These are phyloP conservation scores for Dasysyrphus albostriatus DNA, from an alignment of 2,888 invertebrate species.

Conservation along the genomic window DNA sequence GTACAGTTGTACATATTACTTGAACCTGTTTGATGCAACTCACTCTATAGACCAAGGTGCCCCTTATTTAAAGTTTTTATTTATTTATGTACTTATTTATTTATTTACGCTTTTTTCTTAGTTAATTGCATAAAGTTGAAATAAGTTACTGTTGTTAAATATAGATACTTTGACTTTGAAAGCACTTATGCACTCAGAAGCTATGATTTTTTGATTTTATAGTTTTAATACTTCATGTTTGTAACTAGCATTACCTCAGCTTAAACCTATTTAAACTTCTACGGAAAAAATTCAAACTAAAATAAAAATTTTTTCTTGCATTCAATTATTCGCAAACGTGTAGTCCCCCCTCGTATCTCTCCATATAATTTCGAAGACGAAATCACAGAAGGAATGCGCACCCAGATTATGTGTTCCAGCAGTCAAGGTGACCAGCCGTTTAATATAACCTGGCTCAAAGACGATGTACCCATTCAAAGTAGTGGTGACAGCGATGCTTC, in stretches of 20 bases:
- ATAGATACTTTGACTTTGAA: neutral
- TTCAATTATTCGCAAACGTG: neutral
- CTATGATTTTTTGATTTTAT: neutral
- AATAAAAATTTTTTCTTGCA: neutral
- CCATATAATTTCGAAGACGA: conserved; percentile 92
- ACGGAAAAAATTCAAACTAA: neutral
- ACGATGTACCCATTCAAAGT: conserved; percentile 83
- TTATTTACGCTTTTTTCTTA: too few species aligned
- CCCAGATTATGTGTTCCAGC: conserved; percentile 87
- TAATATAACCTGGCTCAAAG: conserved; percentile 85
- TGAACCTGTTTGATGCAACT: too few species aligned
- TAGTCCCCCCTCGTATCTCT: conserved; percentile 92
- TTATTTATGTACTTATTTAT: too few species aligned
- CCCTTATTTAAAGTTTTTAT: too few species aligned
- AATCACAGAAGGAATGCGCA: conserved; percentile 91
- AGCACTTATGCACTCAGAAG: neutral
- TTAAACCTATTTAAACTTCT: neutral
- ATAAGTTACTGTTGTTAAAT: neutral
- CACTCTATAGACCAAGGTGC: too few species aligned
- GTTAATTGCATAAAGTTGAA: too few species aligned
- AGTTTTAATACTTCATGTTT: neutral
- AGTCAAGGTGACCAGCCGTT: conserved; percentile 86
- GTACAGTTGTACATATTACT: too few species aligned
- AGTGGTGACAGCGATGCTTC: conserved; percentile 64
- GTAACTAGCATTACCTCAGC: neutral